phyloP scores from a whole-genome alignment of 2,113 vertebrate species.

The Arenaria interpres region DNA sequence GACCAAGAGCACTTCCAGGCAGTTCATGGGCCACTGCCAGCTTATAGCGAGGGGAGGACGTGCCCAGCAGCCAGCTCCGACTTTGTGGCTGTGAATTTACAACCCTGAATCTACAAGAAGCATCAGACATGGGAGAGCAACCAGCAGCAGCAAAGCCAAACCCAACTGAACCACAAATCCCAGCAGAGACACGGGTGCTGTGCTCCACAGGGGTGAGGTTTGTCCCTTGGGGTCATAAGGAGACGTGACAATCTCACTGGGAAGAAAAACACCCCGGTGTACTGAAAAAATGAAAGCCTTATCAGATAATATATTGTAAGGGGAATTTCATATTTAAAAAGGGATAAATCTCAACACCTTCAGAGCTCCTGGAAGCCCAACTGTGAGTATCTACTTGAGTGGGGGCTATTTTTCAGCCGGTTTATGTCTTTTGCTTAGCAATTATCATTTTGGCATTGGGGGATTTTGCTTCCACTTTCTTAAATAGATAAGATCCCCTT shows the following conservation, averaged over 20 bases:
- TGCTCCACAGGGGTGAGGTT: neutral
- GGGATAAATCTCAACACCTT: neutral
- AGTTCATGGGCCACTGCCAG: neutral
- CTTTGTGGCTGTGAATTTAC: neutral
- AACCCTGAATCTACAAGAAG: neutral
- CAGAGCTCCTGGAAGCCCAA: neutral
- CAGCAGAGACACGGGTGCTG: neutral
- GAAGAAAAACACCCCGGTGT: neutral
- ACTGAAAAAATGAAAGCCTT: neutral
- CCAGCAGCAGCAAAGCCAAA: neutral
- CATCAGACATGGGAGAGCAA: neutral
- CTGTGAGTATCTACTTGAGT: neutral
- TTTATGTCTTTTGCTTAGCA: neutral
- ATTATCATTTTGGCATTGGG: neutral
- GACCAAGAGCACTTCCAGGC: neutral
- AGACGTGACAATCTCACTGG: neutral
- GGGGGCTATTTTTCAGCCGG: neutral
- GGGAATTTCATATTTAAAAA: neutral
- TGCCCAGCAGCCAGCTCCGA: neutral
- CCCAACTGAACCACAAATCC: neutral
- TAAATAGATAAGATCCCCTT: neutral
- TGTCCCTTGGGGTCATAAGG: neutral
- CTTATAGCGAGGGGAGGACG: fast-evolving
- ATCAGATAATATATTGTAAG: fast-evolving
- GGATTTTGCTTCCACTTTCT: neutral